Evolutionary conservation across 1,140 invertebrate genomes (phyloP).

Genomic region (Brachionus rubens): DNA sequence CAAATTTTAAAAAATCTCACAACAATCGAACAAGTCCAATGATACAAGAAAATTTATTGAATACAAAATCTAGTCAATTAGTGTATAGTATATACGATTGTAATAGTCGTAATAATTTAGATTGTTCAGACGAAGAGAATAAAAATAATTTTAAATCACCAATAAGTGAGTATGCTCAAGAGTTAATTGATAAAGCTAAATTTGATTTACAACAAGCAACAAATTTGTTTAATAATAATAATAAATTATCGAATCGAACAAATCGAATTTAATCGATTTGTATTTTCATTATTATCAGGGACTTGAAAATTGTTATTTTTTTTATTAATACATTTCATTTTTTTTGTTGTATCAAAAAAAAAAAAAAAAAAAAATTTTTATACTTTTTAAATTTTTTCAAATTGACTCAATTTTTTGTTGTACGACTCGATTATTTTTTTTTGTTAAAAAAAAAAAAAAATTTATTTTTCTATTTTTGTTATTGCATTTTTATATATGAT

Average conservation of each 20-base stretch:
- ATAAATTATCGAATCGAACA: conserved; percentile 34
- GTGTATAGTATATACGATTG: background rate
- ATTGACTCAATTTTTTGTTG: conserved; percentile 16
- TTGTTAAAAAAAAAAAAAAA: background rate
- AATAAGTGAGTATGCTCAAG: conserved; percentile 9
- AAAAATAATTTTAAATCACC: background rate
- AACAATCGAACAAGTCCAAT: too few species aligned
- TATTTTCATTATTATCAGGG: background rate
- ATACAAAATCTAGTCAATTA: background rate
- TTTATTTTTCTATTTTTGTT: too few species aligned
- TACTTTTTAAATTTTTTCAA: background rate
- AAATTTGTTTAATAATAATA: background rate
- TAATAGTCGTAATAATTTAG: conserved; percentile 22
- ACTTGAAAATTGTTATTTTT: conserved; percentile 8
- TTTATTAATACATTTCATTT: background rate
- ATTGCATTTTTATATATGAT: too few species aligned
- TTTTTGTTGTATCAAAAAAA: conserved; percentile 23
- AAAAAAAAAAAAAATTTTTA: background rate
- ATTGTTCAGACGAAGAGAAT: background rate
- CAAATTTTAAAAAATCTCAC: too few species aligned
- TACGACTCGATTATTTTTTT: too few species aligned
- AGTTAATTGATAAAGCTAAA: background rate
- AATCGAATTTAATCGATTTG: conserved; percentile 18
- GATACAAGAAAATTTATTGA: background rate
- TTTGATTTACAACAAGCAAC: background rate